Conservation (phyloP, 2,113 vertebrate species). For the Indri indri region DNA sequence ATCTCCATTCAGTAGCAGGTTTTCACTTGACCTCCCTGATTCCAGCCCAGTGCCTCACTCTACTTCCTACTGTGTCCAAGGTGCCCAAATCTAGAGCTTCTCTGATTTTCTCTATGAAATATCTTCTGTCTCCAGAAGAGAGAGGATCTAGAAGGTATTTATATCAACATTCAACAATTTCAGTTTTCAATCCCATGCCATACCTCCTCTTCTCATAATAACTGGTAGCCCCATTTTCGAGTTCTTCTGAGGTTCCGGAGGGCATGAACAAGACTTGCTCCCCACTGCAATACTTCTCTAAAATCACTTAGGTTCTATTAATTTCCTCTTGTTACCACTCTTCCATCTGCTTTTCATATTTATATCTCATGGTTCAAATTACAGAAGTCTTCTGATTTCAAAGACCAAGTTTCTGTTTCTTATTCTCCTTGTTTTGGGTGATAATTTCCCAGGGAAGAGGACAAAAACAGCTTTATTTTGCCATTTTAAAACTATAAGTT, state of each 20-base stretch:
- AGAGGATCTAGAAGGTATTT: neutral
- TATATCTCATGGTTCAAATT: conserved; percentile 40
- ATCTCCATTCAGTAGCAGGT: neutral
- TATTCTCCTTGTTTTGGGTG: conserved; percentile 9
- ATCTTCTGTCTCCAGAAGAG: neutral
- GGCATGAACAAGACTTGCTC: neutral
- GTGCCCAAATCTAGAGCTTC: neutral
- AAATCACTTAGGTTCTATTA: conserved; percentile 21
- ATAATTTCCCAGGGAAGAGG: neutral
- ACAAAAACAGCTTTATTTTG: conserved; percentile 42
- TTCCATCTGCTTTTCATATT: conserved; percentile 35
- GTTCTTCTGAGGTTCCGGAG: neutral
- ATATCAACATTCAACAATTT: neutral
- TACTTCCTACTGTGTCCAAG: neutral
- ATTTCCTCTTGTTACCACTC: conserved; percentile 10
- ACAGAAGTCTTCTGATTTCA: conserved; percentile 34
- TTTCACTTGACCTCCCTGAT: conserved; percentile 13
- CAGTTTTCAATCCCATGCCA: neutral
- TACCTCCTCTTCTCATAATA: neutral
- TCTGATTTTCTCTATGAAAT: conserved; percentile 42
- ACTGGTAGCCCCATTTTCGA: neutral
- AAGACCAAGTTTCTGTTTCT: conserved; percentile 32
- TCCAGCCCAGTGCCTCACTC: neutral
- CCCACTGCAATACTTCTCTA: neutral
- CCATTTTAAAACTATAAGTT: conserved; percentile 26